Percentiles rank a stretch among this genome's conserved stretches.
These are phyloP conservation scores for Hippoglossus stenolepis DNA, from an alignment of 2,113 vertebrate genomes.

Conservation along the genomic window DNA sequence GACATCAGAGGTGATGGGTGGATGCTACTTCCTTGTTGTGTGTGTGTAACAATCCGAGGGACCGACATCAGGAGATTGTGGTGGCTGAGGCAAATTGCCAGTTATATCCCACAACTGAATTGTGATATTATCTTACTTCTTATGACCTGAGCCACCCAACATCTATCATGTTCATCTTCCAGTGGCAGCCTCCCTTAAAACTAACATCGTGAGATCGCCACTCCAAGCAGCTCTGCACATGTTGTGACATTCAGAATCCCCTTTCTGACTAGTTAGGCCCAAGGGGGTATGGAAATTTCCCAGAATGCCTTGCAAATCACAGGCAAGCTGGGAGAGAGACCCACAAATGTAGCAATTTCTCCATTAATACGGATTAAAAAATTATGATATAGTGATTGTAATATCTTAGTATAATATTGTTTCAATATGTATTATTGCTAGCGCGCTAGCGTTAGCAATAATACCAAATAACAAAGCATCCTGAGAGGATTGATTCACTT, in stretches of 20 bases:
- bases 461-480: too few relatives aligned
- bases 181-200: neutral
- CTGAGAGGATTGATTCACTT: too few relatives aligned
- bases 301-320: too few relatives aligned
- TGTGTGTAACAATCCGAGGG: neutral
- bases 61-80: slow-evolving; percentile 15
- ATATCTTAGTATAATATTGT: too few relatives aligned
- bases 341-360: too few relatives aligned
- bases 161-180: slow-evolving; percentile 21
- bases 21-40: neutral
- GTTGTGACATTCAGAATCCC: neutral
- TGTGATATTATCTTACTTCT: slow-evolving; percentile 36
- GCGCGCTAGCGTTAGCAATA: too few relatives aligned
- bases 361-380: too few relatives aligned
- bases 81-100: slow-evolving; percentile 35
- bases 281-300: too few relatives aligned
- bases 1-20: neutral
- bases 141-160: neutral
- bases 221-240: neutral
- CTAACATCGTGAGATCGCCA: slow-evolving; percentile 15
- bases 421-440: too few relatives aligned
- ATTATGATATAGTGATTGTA: too few relatives aligned
- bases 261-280: neutral
- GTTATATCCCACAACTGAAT: slow-evolving; percentile 9
- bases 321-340: too few relatives aligned